Evolutionary conservation across 2,797 vertebrate genomes (phyloP), one percentile per base, ranked within the genome.

Genomic region (Percopsis omiscomaycus): DNA sequence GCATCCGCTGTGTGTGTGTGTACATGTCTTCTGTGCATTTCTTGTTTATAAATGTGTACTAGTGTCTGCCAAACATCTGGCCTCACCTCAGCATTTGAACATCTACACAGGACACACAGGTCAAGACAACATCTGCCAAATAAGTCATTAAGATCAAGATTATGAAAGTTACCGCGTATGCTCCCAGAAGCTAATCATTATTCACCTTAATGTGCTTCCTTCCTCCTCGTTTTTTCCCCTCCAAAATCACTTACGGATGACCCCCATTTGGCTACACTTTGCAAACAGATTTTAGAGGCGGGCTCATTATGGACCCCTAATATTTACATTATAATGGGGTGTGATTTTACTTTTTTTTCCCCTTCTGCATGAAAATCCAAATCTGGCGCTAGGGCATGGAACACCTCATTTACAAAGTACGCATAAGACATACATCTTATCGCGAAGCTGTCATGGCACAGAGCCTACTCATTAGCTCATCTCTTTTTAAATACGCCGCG

Each of bases 31-130:
- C 27, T 62, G 59, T 30, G 74, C 15, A 47, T 44, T 27, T 50
- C 29, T 71, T 79, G 77, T 80, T 85, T 86, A 82, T 85, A 81
- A 85, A 84, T 81, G 75, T 48, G 69, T 76, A 50, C 78, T 61
- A 12, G 55, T 61, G 68, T 84, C 73, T 82, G 82, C 80, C 79
- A 83, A 89, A 90, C 90, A 91, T 89, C 88, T 90, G 90, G 84
- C 79, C 75, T 82, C 78, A 72, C 84, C 84, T 83, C 69, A 46
- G 78, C 59, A 72, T 86, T 78, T 75, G 81, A 87, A 81, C 81
- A 84, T 82, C 88, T 85, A 86, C 81, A 77, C 72, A 73, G 73
- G 59, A 60, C 80, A 83, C 74, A 61, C 80, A 67, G 88, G 89
- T 89, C 85, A 85, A 76, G 86, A 83, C 83, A 88, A 80, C 85